Percentiles rank a stretch among this genome's conserved stretches.
These are phyloP conservation scores for Megalurothrips usitatus DNA, from an alignment of 2,888 invertebrate genomes.

Conservation along the genomic window DNA sequence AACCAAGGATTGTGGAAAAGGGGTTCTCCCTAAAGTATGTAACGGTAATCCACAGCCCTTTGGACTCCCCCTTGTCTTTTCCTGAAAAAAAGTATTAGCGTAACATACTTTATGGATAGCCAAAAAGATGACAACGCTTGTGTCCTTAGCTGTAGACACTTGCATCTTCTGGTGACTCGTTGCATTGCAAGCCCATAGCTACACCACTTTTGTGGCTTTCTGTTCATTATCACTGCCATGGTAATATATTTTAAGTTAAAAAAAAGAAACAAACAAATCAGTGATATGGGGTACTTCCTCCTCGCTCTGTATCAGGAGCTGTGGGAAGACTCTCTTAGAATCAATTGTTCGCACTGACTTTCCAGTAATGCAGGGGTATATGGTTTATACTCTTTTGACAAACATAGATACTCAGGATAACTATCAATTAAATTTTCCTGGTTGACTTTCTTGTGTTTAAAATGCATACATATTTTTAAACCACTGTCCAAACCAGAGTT, in stretches of 20 bases:
- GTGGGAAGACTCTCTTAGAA: neutral
- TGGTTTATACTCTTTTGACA: slow-evolving; percentile 1
- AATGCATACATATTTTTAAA: neutral
- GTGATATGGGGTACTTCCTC: neutral
- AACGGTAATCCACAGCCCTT: too few species aligned
- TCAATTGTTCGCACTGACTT: neutral
- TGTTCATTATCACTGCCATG: slow-evolving; percentile 18
- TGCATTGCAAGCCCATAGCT: slow-evolving; percentile 1
- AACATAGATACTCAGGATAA: neutral
- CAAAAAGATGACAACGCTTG: neutral
- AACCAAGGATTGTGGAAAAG: neutral
- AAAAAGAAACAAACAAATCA: neutral
- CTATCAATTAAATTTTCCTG: neutral
- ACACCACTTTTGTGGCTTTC: slow-evolving; percentile 26
- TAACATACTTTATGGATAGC: too few species aligned
- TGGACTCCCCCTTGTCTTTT: too few species aligned
- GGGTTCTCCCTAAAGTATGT: neutral
- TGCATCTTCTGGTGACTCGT: slow-evolving; percentile 8
- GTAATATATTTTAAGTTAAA: neutral
- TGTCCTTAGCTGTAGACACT: neutral
- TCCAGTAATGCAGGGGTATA: neutral
- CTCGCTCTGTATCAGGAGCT: neutral
- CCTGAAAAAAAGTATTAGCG: too few species aligned
- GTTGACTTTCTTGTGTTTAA: neutral
- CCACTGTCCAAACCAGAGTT: too few species aligned